Percentiles rank a stretch among this genome's conserved stretches.
Evolutionary conservation across 2,797 vertebrate genomes (phyloP).

Genomic region (Girardinus metallicus): DNA sequence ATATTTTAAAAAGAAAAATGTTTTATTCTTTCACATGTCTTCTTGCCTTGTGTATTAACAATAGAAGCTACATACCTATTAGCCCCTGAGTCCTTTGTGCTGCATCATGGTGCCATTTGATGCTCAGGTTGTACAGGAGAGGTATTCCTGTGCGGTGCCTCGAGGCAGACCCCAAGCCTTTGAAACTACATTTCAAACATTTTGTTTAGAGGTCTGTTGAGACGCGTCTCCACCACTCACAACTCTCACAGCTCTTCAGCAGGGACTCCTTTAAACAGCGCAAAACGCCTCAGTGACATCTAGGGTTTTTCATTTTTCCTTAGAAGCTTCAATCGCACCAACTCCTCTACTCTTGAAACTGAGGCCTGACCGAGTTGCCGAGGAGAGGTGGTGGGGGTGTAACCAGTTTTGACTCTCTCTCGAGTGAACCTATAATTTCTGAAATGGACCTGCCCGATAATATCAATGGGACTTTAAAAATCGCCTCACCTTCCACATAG

Average conservation of each 20-base stretch:
- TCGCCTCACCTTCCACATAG: conserved; percentile 4
- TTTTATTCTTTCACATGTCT: conserved; percentile 14
- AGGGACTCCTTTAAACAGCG: conserved; percentile 46
- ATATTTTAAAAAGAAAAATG: neutral
- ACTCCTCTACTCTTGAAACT: conserved; percentile 23
- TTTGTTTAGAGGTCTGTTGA: conserved; percentile 67
- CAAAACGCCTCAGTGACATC: conserved; percentile 50
- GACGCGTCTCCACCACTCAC: conserved; percentile 48
- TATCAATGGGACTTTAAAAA: conserved; percentile 35
- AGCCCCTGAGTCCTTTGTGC: conserved; percentile 51
- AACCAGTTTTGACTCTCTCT: conserved; percentile 13
- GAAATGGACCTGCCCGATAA: conserved; percentile 25
- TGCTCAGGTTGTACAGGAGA: conserved; percentile 39
- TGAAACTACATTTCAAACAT: conserved; percentile 68
- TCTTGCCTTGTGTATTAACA: conserved; percentile 26
- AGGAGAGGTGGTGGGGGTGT: conserved; percentile 14
- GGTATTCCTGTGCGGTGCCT: conserved; percentile 54
- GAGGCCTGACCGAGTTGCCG: conserved; percentile 27
- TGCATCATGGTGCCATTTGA: conserved; percentile 39
- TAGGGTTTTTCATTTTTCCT: conserved; percentile 29
- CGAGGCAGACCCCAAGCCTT: conserved; percentile 55
- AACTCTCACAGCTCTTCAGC: conserved; percentile 30
- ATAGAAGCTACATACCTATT: conserved; percentile 38
- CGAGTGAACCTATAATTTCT: conserved; percentile 32
- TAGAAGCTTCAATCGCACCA: conserved; percentile 36